Evolutionary conservation across 1,140 invertebrate genomes (phyloP), one percentile per base, ranked within the genome.

Genomic region (Copidosoma floridanum): DNA sequence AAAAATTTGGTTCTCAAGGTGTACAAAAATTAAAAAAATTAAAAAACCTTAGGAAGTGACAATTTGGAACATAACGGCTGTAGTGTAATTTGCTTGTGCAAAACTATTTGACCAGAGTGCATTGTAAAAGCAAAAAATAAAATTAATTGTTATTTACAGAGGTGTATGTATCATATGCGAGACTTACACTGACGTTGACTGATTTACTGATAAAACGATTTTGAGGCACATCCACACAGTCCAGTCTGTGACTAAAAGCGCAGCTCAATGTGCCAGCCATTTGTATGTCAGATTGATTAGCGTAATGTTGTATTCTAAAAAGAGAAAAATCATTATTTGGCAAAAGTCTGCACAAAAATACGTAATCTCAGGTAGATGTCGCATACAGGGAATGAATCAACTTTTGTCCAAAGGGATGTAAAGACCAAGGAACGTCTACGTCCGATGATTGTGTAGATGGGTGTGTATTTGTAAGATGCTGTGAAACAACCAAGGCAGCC

Each of bases 211-310:
- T 64, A 48, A 74, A 68, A 35, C 74, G 74, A 29, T 64, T 70
- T 48, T 80, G 73, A 50, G 50, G 50, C 8, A 57, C 55, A 27
- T 77, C 78, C n/a, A 65, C 23, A 64, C 65, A 73, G 63, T 82
- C 82, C 10, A 74, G 75, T 57, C 78, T 81, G 35, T 77, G 72
- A 66, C 88, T 88, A 76, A 95, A 95, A 1, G 90, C 85, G 78
- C 94, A 97, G 54, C 89, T 89, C 26, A 97, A 72, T 88, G 97
- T 95, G 0, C 93, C 94, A 12, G 94, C 90, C 72, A 93, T 97
- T 81, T 98, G 95, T 38, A 97, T 84, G 78, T 98, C 95, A 3
- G 87, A 86, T 46, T 89, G 84, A 63, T 82, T 82, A 2, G 89
- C 89, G 76, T 90, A 92, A 78, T 92, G 88, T 50, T 85, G 83